A percentile compares a stretch with the other conserved stretches of the same genome.
Evolutionary conservation across 2,888 invertebrate species (phyloP).

Genomic region (Aleiodes testaceus): DNA sequence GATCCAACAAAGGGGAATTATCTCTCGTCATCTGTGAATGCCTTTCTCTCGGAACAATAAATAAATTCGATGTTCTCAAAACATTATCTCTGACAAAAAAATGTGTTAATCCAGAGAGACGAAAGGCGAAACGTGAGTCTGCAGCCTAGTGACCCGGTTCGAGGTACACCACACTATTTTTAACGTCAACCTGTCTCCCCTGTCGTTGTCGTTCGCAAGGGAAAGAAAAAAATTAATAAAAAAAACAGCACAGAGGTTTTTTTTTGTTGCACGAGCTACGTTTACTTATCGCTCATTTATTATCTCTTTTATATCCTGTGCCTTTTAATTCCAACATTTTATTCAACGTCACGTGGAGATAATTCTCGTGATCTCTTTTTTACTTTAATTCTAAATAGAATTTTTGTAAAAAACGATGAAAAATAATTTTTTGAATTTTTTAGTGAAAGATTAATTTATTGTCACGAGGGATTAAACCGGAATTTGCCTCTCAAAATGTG

Average conservation of each 20-base stretch:
- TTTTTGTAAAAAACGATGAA: not conserved
- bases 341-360: constrained; percentile 24
- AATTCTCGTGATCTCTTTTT: not conserved
- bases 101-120: constrained; percentile 53
- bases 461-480: too few species aligned
- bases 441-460: too few species aligned
- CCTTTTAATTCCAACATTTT: constrained; percentile 29
- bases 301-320: constrained; percentile 13
- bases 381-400: constrained; percentile 16
- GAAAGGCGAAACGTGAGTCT: constrained; percentile 57
- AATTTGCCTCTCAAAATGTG: too few species aligned
- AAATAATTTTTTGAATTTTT: constrained; percentile 2
- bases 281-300: constrained; percentile 30
- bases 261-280: constrained; percentile 16
- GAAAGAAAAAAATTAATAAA: constrained; percentile 1
- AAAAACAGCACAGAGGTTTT: constrained; percentile 8
- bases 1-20: not conserved
- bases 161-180: constrained; percentile 69
- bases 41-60: not conserved
- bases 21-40: not conserved
- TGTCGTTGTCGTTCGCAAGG: constrained; percentile 53
- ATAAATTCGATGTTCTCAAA: not conserved
- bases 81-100: not conserved
- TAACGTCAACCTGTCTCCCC: constrained; percentile 63
- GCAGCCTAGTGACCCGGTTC: constrained; percentile 70